Evolutionary conservation across 2,113 vertebrate species (phyloP).

Genomic region (human): DNA sequence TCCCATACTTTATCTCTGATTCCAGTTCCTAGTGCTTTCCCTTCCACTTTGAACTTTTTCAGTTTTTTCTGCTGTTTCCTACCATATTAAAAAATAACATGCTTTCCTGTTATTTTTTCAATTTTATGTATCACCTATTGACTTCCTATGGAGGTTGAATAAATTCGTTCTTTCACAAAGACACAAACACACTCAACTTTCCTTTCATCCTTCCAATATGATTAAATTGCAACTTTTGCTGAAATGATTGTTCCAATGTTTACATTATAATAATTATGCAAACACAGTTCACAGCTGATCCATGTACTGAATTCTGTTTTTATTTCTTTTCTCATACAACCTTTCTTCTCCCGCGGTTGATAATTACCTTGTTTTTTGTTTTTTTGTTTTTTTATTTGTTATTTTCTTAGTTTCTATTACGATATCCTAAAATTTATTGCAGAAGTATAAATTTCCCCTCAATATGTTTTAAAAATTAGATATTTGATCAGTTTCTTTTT

Average conservation of each 20-base stretch:
- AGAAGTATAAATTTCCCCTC: neutral
- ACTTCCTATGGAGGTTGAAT: conserved; percentile 5
- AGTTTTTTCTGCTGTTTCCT: neutral
- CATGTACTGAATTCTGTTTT: neutral
- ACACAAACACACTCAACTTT: neutral
- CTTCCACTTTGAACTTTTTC: neutral
- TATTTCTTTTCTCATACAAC: conserved; percentile 18
- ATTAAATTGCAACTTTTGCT: conserved; percentile 47
- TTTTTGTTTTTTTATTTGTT: neutral
- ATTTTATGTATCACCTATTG: neutral
- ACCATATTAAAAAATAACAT: conserved; percentile 4
- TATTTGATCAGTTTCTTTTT: neutral
- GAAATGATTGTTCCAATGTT: neutral
- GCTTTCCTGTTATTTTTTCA: conserved; percentile 9
- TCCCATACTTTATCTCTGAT: neutral
- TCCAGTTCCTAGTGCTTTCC: neutral
- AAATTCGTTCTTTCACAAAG: neutral
- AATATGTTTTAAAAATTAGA: neutral
- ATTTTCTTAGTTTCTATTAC: conserved; percentile 12
- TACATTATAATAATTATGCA: conserved; percentile 40
- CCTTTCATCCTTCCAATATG: neutral
- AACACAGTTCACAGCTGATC: neutral
- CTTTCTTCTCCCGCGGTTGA: conserved; percentile 41
- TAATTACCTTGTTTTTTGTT: neutral
- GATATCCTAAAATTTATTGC: neutral